Conservation (phyloP, 2,888 invertebrate genomes). For the Hydropsyche betteni region DNA sequence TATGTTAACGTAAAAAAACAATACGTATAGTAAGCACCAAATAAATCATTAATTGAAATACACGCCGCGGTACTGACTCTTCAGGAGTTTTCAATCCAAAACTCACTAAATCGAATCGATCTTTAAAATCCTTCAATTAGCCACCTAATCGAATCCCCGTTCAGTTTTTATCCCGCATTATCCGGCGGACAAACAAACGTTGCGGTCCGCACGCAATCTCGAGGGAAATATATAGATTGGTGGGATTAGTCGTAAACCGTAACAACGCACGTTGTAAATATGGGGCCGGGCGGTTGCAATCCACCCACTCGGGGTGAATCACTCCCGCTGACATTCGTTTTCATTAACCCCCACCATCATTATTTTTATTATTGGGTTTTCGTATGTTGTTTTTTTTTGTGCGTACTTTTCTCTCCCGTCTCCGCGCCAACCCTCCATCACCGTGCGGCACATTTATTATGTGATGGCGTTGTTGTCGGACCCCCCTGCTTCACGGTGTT, state of each 20-base stretch:
- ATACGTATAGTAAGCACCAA: too few relatives aligned
- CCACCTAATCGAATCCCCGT: too few relatives aligned
- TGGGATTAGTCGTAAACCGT: conserved; percentile 22
- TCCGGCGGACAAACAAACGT: too few relatives aligned
- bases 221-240: not conserved
- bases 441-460: conserved; percentile 2
- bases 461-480: conserved; percentile 3
- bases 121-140: too few relatives aligned
- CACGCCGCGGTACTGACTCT: too few relatives aligned
- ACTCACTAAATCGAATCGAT: too few relatives aligned
- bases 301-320: conserved; percentile 38
- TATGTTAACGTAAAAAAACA: conserved; percentile 9
- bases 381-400: conserved; percentile 23
- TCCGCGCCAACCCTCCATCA: too few relatives aligned
- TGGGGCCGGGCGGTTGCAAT: conserved; percentile 5
- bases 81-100: too few relatives aligned
- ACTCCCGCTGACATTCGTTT: conserved; percentile 49
- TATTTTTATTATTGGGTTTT: conserved; percentile 48
- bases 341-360: conserved; percentile 47
- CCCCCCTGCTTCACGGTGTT: not conserved
- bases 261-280: conserved; percentile 12
- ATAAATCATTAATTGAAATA: too few relatives aligned
- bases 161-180: too few relatives aligned
- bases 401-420: not conserved
- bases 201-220: conserved; percentile 5